phyloP scores from a whole-genome alignment of 2,888 invertebrate species.

The Odontomyia ornata region DNA sequence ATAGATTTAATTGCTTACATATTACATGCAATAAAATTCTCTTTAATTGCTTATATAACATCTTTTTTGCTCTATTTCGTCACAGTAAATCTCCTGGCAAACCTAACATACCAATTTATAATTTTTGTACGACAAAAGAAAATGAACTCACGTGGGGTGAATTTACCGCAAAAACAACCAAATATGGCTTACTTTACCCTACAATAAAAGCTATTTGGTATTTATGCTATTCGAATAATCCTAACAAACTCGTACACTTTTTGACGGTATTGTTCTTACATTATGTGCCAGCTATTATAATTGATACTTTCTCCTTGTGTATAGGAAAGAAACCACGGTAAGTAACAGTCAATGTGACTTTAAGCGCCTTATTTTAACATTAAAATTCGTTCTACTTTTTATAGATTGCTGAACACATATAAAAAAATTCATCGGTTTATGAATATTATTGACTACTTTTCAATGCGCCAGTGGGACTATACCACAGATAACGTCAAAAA shows the following conservation, averaged over 20 bases:
- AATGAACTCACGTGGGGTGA: slow-evolving; percentile 84
- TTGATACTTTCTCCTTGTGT: slow-evolving; percentile 68
- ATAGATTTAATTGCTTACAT: no score
- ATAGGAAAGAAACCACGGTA: slow-evolving; percentile 71
- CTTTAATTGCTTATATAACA: no score
- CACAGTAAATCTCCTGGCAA: slow-evolving; percentile 53
- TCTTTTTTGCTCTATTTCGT: no score
- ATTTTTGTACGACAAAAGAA: slow-evolving; percentile 85
- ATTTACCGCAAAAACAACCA: slow-evolving; percentile 69
- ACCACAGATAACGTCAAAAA: slow-evolving; percentile 69
- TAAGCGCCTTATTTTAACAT: background rate
- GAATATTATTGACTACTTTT: slow-evolving; percentile 80
- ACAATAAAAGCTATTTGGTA: slow-evolving; percentile 75
- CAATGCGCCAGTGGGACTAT: slow-evolving; percentile 80
- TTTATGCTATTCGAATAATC: slow-evolving; percentile 70
- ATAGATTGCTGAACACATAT: slow-evolving; percentile 79
- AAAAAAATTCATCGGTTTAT: slow-evolving; percentile 78
- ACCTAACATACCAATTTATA: slow-evolving; percentile 76
- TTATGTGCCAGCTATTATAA: slow-evolving; percentile 71
- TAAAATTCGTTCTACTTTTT: no score
- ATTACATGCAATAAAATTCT: no score
- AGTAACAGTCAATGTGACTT: slow-evolving; percentile 53
- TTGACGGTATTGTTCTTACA: slow-evolving; percentile 72
- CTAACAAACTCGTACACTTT: slow-evolving; percentile 66
- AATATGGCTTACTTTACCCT: slow-evolving; percentile 69